phyloP scores from a whole-genome alignment of 2,797 vertebrate species.

The Glossophaga mutica region DNA sequence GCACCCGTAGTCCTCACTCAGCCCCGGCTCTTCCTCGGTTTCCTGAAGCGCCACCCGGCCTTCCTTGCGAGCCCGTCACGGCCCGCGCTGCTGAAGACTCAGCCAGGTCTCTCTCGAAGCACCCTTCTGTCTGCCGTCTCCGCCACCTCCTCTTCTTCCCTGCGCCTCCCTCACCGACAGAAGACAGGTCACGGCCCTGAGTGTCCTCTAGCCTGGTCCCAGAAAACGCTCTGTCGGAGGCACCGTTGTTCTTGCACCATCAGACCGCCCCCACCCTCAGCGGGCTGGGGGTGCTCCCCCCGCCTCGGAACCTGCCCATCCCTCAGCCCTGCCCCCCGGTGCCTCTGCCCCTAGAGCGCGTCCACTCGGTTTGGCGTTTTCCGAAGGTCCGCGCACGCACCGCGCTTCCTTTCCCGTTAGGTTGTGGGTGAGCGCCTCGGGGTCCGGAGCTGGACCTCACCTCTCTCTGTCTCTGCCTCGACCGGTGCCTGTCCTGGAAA shows the following conservation, averaged over 20 bases:
- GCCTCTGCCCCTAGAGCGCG: not conserved
- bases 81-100: fast-evolving
- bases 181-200: not conserved
- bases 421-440: not conserved
- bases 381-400: not conserved
- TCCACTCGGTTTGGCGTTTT: not conserved
- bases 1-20: not conserved
- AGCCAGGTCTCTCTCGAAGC: not conserved
- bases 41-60: not conserved
- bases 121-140: not conserved
- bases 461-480: not conserved
- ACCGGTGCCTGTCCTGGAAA: not conserved
- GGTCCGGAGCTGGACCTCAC: not conserved
- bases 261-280: not conserved
- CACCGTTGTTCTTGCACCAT: not conserved
- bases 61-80: not conserved
- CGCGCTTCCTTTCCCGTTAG: not conserved
- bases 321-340: not conserved
- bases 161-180: not conserved
- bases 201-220: not conserved
- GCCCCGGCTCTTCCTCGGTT: not conserved
- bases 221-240: not conserved
- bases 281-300: not conserved
- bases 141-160: too few relatives aligned
- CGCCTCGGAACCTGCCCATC: not conserved